Conservation (phyloP, 2,797 vertebrate species). For the Myotis findleyi region DNA sequence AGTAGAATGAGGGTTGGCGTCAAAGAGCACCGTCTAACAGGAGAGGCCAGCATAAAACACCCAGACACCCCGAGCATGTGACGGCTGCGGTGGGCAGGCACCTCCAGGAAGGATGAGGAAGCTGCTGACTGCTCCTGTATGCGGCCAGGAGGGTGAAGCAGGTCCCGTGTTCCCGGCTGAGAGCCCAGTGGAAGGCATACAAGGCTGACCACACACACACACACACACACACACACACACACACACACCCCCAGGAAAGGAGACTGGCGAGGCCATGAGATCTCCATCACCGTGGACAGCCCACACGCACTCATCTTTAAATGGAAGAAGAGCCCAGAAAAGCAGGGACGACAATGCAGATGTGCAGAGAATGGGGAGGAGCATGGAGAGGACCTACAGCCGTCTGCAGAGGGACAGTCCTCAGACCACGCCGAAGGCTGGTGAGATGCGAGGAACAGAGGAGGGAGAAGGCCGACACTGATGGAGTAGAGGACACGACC, state of each 20-base stretch:
- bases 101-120: background rate
- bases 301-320: background rate
- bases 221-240: no score
- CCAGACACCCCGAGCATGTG: background rate
- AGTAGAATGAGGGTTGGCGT: background rate
- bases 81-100: fast-evolving
- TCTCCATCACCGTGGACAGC: no score
- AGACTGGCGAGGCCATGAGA: background rate
- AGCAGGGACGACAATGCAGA: background rate
- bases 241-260: no score
- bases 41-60: background rate
- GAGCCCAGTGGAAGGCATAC: fast-evolving
- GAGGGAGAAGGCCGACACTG: background rate
- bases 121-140: fast-evolving
- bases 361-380: background rate
- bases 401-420: background rate
- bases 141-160: fast-evolving
- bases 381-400: fast-evolving
- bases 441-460: background rate
- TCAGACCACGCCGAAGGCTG: fast-evolving
- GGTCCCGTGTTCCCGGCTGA: background rate
- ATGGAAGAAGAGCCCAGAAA: background rate
- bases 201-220: no score
- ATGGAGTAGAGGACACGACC: background rate
- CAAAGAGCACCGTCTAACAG: background rate